Evolutionary conservation across 2,113 vertebrate species (phyloP), one percentile per base, ranked within the genome.

Genomic region (Delphinus delphis): DNA sequence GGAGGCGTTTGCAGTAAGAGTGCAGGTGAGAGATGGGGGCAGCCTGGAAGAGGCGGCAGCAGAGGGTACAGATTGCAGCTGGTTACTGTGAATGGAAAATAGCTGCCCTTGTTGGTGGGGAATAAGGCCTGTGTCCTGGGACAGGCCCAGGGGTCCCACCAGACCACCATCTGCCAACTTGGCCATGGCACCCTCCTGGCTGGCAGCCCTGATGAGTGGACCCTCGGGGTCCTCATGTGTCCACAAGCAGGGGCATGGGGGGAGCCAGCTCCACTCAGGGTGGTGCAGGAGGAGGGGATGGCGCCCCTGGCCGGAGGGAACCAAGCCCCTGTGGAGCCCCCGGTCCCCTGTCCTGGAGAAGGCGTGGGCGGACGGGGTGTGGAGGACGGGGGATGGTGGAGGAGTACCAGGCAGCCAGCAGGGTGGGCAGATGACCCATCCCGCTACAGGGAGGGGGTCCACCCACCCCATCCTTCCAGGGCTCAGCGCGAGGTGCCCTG

Each of bases 1-100:
- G 65, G 60, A 55, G 50, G 65, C 17, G 1, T 68, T 50, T 38
- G 68, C 58, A 23, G 14, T 18, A 5, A 62, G 65, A 44, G 17
- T 0, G 7, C 2, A 4, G 47, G 50, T 6, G 28, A 36, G 63
- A 65, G 77, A 9, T 0, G 1, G 55, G 13, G 4, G 63, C 2
- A 20, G 6, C 21, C 58, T 33, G n/a, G 36, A 4, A 44, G n/a
- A 20, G 33, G 62, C 5, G 0, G 33, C 26, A 33, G 55, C 31
- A 15, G 82, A 6, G n/a, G 38, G 2, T 3, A 3, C 4, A 5
- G 85, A 10, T 4, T 6, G 65, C 55, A 33, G 36, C 23, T 3
- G 9, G 23, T 1, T 17, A 3, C 68, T 14, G 20, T 26, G 18
- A 1, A 6, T 0, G 3, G 28, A 58, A 44, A n/a, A 21, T 17